Conservation (phyloP, 2,113 vertebrate species). For the Trogon melanurus region DNA sequence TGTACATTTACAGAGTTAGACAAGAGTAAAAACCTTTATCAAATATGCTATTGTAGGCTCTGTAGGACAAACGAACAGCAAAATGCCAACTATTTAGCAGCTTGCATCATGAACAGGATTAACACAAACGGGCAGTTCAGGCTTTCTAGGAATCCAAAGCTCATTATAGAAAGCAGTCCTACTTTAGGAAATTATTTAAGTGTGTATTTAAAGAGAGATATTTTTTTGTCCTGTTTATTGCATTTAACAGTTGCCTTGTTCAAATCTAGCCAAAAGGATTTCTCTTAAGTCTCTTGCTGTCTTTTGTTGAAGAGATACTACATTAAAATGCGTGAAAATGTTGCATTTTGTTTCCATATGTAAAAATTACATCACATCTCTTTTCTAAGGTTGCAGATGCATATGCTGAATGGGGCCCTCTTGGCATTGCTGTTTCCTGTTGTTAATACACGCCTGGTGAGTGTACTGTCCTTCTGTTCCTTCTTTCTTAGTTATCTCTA, state of each 20-base stretch:
- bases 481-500: neutral
- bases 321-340: neutral
- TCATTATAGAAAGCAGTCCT: neutral
- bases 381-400: constrained; percentile 89
- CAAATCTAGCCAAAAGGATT: neutral
- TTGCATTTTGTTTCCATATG: neutral
- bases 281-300: neutral
- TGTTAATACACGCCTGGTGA: constrained; percentile 96
- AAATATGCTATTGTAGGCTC: neutral
- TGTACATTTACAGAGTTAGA: neutral
- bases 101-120: neutral
- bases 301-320: neutral
- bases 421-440: constrained; percentile 95
- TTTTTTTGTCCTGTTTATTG: neutral
- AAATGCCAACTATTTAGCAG: neutral
- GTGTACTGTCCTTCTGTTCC: constrained; percentile 43
- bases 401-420: constrained; percentile 97
- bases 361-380: neutral
- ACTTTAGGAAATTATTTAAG: neutral
- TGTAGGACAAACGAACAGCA: neutral
- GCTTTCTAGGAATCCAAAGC: constrained; percentile 42
- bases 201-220: neutral
- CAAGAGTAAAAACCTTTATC: neutral
- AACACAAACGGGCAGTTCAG: neutral
- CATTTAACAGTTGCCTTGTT: neutral